A percentile compares a stretch with the other conserved stretches of the same genome.
Conservation (phyloP, 1,140 invertebrate species). For the Eupristina koningsbergeri region DNA sequence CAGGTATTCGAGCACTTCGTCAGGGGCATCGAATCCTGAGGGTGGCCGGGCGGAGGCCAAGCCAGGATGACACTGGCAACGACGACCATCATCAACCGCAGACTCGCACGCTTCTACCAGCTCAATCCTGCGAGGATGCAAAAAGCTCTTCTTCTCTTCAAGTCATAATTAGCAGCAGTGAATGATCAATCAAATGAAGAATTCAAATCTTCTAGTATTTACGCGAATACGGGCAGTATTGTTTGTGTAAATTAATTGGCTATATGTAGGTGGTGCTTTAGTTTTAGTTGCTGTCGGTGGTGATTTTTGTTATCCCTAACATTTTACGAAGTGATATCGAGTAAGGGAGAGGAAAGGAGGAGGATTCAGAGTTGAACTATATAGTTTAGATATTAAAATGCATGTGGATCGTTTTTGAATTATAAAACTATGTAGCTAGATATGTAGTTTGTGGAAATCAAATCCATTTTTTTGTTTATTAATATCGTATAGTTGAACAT, state of each 20-base stretch:
- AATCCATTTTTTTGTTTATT: not conserved
- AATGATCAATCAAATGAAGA: not conserved
- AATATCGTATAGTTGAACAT: constrained; percentile 39
- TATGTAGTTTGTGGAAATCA: not conserved
- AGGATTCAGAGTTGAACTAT: not conserved
- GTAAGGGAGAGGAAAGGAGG: not conserved
- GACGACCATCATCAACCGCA: constrained; percentile 54
- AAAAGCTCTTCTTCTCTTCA: constrained; percentile 30
- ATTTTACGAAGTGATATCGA: not conserved
- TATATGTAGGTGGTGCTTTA: not conserved
- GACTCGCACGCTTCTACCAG: constrained; percentile 23
- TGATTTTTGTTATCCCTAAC: not conserved
- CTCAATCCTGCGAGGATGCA: constrained; percentile 26
- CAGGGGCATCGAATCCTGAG: constrained; percentile 62
- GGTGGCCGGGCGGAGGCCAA: constrained; percentile 61
- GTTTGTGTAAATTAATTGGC: not conserved
- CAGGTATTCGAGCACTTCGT: constrained; percentile 74
- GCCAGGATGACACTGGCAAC: constrained; percentile 59
- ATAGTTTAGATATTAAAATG: not conserved
- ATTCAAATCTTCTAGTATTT: not conserved
- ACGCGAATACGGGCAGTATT: not conserved
- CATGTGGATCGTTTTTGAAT: not conserved
- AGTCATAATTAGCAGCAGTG: not conserved
- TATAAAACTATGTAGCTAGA: constrained; percentile 9
- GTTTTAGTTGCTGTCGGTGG: not conserved